These are phyloP conservation scores for Apamea epomidion DNA, from an alignment of 2,888 invertebrate species.

Conservation along the genomic window DNA sequence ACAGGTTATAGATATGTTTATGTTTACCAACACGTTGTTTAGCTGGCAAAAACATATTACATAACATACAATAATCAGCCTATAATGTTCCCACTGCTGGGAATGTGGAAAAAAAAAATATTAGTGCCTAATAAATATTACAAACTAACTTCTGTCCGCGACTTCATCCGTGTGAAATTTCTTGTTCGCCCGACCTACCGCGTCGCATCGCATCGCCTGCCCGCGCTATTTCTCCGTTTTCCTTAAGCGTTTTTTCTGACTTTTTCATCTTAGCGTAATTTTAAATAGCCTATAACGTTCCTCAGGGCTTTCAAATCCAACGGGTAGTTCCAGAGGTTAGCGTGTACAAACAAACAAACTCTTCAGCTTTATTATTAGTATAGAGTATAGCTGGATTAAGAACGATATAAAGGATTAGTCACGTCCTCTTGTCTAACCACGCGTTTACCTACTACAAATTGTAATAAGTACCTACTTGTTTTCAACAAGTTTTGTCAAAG, in stretches of 20 bases:
- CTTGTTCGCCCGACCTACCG: not conserved
- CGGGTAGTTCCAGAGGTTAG: not conserved
- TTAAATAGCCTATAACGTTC: not conserved
- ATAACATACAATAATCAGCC: too few relatives aligned
- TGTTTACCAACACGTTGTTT: not conserved
- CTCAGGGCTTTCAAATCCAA: not conserved
- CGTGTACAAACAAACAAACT: not conserved
- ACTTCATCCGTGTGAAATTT: not conserved
- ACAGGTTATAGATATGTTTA: not conserved
- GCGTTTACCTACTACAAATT: not conserved
- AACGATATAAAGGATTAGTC: not conserved
- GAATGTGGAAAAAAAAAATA: not conserved
- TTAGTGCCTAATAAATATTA: not conserved
- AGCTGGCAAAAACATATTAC: not conserved
- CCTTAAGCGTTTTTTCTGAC: not conserved
- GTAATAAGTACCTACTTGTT: not conserved
- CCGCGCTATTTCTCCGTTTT: not conserved
- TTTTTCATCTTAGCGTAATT: not conserved
- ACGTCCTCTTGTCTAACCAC: not conserved
- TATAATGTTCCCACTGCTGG: too few relatives aligned
- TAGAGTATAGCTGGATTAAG: not conserved
- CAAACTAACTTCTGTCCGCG: not conserved
- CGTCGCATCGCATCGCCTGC: not conserved
- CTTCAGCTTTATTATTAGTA: not conserved
- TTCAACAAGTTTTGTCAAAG: not conserved